Percentiles rank a stretch among this genome's conserved stretches.
Evolutionary conservation across 2,888 invertebrate genomes (phyloP).

Genomic region (Macrosiphum euphorbiae): DNA sequence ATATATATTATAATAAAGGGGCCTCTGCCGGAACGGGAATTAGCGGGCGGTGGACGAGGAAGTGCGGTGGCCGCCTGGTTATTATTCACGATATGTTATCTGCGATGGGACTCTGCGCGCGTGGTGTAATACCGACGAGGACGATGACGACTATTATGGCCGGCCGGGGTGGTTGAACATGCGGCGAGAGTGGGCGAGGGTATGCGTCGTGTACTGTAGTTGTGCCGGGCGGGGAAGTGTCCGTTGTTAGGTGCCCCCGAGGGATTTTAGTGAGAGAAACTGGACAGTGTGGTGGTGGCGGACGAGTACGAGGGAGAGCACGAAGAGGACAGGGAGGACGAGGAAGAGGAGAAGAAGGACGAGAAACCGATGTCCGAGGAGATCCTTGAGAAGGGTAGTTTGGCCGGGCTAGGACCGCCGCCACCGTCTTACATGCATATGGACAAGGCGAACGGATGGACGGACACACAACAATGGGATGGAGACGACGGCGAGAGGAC

Average conservation of each 20-base stretch:
- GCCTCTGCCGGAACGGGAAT: conserved; percentile 36
- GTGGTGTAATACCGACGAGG: conserved; percentile 14
- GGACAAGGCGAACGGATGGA: conserved; percentile 62
- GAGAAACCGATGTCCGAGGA: conserved; percentile 64
- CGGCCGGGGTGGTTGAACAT: not conserved
- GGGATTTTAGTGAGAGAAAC: conserved; percentile 59
- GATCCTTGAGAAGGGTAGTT: conserved; percentile 66
- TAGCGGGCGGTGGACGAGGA: conserved; percentile 16
- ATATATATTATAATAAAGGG: conserved; percentile 43
- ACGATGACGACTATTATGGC: not conserved
- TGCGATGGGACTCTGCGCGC: conserved; percentile 51
- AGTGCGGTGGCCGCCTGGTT: conserved; percentile 42
- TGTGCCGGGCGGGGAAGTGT: not conserved
- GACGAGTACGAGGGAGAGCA: not conserved
- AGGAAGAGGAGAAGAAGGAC: not conserved
- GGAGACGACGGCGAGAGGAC: conserved; percentile 15
- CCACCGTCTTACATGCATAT: conserved; percentile 64
- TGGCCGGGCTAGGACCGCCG: conserved; percentile 60
- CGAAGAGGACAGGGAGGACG: not conserved
- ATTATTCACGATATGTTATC: conserved; percentile 65
- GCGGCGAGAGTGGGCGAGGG: not conserved
- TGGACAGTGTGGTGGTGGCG: conserved; percentile 38
- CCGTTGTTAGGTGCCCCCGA: conserved; percentile 57
- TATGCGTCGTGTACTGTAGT: conserved; percentile 34
- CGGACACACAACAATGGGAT: conserved; percentile 54